phyloP scores from a whole-genome alignment of 2,888 invertebrate species.

The Gymnocheta viridis region DNA sequence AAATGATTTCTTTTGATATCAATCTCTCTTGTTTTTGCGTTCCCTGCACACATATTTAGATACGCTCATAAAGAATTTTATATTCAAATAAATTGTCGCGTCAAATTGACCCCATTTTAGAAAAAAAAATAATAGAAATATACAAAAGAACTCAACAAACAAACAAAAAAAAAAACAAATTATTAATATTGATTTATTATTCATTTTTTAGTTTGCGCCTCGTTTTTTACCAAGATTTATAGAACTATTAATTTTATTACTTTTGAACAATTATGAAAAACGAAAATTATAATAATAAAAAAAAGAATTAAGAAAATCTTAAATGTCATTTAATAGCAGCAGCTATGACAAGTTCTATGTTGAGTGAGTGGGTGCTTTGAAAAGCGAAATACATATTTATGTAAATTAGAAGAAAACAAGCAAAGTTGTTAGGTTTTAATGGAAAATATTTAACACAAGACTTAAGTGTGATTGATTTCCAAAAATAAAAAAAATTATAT shows the following conservation, averaged over 20 bases:
- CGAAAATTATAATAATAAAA: constrained; percentile 1
- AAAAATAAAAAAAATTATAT: no score
- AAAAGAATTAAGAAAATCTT: constrained; percentile 17
- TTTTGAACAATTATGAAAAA: background rate
- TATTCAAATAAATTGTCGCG: constrained; percentile 64
- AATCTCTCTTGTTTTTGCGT: background rate
- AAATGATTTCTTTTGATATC: no score
- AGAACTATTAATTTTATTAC: constrained; percentile 16
- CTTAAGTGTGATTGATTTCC: no score
- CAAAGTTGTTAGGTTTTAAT: background rate
- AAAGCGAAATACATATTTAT: background rate
- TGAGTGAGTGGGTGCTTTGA: constrained; percentile 31
- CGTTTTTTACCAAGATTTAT: constrained; percentile 26
- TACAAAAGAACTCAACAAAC: background rate
- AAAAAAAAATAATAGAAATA: background rate
- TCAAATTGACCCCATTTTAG: constrained; percentile 69
- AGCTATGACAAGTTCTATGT: constrained; percentile 8
- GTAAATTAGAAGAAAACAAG: background rate
- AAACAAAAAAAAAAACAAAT: constrained; percentile 32
- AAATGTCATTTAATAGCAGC: constrained; percentile 33
- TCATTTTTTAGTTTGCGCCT: background rate
- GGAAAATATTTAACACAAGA: background rate
- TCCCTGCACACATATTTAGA: background rate
- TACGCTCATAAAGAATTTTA: background rate
- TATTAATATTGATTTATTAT: constrained; percentile 64